phyloP scores from a whole-genome alignment of 2,113 vertebrate species.

The Carassius gibelio region DNA sequence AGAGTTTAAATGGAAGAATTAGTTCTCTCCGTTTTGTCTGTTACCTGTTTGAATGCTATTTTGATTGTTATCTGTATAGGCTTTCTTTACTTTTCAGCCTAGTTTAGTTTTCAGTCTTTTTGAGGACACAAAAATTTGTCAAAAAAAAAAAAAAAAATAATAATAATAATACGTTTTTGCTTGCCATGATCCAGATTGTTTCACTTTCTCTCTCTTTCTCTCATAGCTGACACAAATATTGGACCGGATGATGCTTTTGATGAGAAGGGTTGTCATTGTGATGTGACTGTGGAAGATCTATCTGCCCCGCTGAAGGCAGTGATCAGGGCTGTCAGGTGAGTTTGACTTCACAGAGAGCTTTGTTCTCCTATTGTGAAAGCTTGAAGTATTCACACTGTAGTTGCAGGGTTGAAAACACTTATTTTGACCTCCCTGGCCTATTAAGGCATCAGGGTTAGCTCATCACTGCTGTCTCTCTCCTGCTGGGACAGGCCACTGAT shows the following conservation, averaged over 20 bases:
- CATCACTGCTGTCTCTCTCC: neutral
- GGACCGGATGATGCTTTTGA: conserved; percentile 90
- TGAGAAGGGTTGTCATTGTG: conserved; percentile 94
- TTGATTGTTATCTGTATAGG: conserved; percentile 32
- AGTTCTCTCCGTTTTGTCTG: neutral
- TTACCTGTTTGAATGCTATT: conserved; percentile 14
- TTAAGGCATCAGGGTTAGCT: neutral
- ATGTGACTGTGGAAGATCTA: conserved; percentile 93
- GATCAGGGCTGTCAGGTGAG: conserved; percentile 94
- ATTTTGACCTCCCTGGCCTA: conserved; percentile 52
- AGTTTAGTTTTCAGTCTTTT: conserved; percentile 58
- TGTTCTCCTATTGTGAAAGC: neutral
- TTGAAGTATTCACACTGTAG: conserved; percentile 13
- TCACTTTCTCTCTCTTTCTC: neutral
- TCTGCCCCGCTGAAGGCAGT: conserved; percentile 93
- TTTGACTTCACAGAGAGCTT: neutral
- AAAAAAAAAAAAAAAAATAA: conserved; percentile 62
- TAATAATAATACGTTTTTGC: conserved; percentile 60
- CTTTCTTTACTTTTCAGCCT: conserved; percentile 43
- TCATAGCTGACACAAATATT: conserved; percentile 83
- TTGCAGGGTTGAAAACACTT: neutral
- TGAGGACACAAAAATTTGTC: conserved; percentile 65
- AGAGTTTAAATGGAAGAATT: conserved; percentile 5
- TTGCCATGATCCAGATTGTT: conserved; percentile 33
- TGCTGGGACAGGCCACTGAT: conserved; percentile 25